Conservation (phyloP, 2,113 vertebrate species). For the Plecotus auritus region DNA sequence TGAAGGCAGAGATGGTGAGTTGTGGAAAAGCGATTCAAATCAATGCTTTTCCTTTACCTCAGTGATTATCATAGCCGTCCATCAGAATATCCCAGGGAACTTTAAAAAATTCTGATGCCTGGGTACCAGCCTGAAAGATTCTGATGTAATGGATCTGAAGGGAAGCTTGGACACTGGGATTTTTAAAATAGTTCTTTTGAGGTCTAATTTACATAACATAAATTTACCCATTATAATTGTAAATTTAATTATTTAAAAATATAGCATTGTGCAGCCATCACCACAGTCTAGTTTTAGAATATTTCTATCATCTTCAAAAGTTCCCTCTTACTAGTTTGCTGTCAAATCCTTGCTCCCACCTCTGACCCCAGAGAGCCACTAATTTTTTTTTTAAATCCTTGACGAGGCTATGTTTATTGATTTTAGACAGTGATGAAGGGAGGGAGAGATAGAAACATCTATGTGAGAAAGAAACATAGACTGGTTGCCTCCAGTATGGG, state of each 20-base stretch:
- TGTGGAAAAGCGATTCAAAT: neutral
- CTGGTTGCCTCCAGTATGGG: neutral
- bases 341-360: neutral
- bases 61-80: neutral
- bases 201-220: neutral
- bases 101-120: neutral
- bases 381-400: neutral
- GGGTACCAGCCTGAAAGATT: neutral
- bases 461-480: neutral
- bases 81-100: neutral
- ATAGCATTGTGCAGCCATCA: neutral
- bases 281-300: neutral
- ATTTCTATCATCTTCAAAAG: neutral
- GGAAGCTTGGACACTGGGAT: neutral
- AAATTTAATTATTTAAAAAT: neutral
- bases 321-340: neutral
- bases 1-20: neutral
- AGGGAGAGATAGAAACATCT: neutral
- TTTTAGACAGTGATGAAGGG: neutral
- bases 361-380: neutral
- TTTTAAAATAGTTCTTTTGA: neutral
- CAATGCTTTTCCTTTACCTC: neutral
- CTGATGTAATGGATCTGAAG: neutral
- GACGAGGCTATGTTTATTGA: neutral
- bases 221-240: neutral